Conservation (phyloP, 1,140 invertebrate genomes). For the Sycophaga agraensis region DNA sequence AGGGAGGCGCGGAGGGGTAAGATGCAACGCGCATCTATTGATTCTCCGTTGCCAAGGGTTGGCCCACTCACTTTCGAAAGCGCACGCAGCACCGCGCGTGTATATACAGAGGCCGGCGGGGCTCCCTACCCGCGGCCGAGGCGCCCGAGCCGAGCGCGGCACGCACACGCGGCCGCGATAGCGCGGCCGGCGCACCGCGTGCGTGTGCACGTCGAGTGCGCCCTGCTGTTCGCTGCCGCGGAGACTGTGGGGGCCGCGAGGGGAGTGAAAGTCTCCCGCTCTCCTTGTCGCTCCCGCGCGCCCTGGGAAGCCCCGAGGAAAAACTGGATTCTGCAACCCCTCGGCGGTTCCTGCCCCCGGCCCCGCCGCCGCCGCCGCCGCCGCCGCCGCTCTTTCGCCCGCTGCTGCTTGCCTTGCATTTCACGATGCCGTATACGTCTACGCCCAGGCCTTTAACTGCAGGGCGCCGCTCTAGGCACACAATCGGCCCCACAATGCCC, state of each 20-base stretch:
- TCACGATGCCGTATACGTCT: not conserved
- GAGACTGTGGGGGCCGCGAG: not conserved
- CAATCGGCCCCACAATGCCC: too few relatives aligned
- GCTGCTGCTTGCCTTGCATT: not conserved
- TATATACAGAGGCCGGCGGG: too few relatives aligned
- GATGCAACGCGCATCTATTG: slow-evolving; percentile 55
- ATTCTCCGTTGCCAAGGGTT: slow-evolving; percentile 38
- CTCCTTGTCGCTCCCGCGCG: not conserved
- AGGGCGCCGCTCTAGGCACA: too few relatives aligned
- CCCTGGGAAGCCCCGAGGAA: not conserved
- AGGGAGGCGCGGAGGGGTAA: slow-evolving; percentile 41
- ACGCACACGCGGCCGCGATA: too few relatives aligned
- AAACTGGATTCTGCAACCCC: slow-evolving; percentile 22
- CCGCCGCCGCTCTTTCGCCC: too few relatives aligned
- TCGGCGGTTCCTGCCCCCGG: too few relatives aligned
- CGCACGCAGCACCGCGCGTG: slow-evolving; percentile 21
- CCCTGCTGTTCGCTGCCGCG: too few relatives aligned
- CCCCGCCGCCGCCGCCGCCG: too few relatives aligned
- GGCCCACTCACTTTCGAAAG: slow-evolving; percentile 31
- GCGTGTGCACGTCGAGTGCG: not conserved
- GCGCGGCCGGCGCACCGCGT: too few relatives aligned
- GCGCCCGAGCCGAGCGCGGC: too few relatives aligned
- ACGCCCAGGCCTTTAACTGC: too few relatives aligned
- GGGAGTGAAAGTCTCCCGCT: not conserved
- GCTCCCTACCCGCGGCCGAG: too few relatives aligned